Base-by-base conservation (phyloP, 2,888 invertebrate genomes). In the Leptura quadrifasciata region DNA sequence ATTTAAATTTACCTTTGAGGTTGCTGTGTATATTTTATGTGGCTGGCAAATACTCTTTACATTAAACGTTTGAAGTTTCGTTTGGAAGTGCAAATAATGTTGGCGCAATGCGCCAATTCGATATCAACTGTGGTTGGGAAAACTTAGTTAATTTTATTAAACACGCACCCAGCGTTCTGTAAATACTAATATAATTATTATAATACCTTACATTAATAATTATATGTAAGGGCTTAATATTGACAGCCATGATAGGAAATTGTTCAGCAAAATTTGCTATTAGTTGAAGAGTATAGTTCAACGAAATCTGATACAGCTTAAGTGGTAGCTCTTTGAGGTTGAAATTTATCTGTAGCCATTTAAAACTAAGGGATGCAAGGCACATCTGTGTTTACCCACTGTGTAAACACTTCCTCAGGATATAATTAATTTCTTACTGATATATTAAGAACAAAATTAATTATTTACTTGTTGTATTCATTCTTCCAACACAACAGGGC, bases 91-190 rank as follows among this genome's bases (percentile, higher is more conserved):
- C 35, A 76, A 76, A 76, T 76, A 72, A 69, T 63, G 63, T 73
- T 76, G 69, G 76, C 70, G 76, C 73, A 73, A n/a, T 76, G 76
- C 73, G 64, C 76, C 76, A 76, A 67, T 72, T 69, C 47, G 68
- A 68, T 72, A 65, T 64, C 24, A 64, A 73, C 68, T 63, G 21
- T 24, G 24, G 35, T 63, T 54, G 61, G 31, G 71, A 52, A 58
- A 72, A 75, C 75, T 69, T 73, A 64, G 73, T 76, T 73, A 76
- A 72, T 73, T 69, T 64, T 57, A 72, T 57, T 52, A 52, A 73
- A 63, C 76, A 76, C 76, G 76, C 72, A 76, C 72, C 57, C 65
- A 60, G 20, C 21, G 61, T 64, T 57, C 63, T 64, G n/a, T 47
- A 47, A 47, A 47, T 47, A 47, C 47, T 2, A n/a, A 47, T 47